Evolutionary conservation across 2,797 vertebrate genomes (phyloP).

Genomic region (Oryzias dopingdopingensis): DNA sequence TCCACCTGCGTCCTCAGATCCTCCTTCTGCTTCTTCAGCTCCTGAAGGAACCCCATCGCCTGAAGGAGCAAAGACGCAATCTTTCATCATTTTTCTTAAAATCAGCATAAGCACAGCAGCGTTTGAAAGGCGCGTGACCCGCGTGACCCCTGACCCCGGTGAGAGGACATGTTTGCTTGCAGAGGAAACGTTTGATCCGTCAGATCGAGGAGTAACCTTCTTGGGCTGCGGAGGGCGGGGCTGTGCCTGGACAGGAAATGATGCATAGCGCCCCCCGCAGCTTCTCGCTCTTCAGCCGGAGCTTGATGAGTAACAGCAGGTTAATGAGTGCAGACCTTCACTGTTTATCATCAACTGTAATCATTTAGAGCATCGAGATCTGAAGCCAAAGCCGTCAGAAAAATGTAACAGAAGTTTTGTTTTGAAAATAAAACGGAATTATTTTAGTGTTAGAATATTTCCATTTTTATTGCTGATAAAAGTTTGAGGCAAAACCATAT

Average conservation of each 20-base stretch:
- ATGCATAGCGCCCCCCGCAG: constrained; percentile 40
- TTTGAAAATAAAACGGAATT: too few species aligned
- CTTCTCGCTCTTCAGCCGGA: background rate
- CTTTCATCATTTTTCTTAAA: too few species aligned
- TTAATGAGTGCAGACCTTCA: constrained; percentile 23
- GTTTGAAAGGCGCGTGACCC: too few species aligned
- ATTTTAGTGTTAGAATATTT: too few species aligned
- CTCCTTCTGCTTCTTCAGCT: constrained; percentile 60
- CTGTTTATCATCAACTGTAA: too few species aligned
- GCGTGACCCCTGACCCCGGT: constrained; percentile 7
- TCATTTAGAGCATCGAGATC: too few species aligned
- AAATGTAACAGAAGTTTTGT: too few species aligned
- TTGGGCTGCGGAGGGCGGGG: constrained; percentile 25
- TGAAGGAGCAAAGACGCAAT: constrained; percentile 35
- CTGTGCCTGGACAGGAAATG: constrained; percentile 27
- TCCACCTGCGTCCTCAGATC: constrained; percentile 47
- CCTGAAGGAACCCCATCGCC: constrained; percentile 66
- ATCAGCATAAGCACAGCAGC: too few species aligned
- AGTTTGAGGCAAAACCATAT: background rate
- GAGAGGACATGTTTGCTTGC: constrained; percentile 10
- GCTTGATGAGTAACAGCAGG: constrained; percentile 23
- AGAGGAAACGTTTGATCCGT: constrained; percentile 30
- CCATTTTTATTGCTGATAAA: too few species aligned
- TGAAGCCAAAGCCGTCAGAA: too few species aligned
- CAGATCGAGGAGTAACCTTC: constrained; percentile 42